Conservation (phyloP, 2,113 vertebrate species). For the Sporophila hypoxantha region DNA sequence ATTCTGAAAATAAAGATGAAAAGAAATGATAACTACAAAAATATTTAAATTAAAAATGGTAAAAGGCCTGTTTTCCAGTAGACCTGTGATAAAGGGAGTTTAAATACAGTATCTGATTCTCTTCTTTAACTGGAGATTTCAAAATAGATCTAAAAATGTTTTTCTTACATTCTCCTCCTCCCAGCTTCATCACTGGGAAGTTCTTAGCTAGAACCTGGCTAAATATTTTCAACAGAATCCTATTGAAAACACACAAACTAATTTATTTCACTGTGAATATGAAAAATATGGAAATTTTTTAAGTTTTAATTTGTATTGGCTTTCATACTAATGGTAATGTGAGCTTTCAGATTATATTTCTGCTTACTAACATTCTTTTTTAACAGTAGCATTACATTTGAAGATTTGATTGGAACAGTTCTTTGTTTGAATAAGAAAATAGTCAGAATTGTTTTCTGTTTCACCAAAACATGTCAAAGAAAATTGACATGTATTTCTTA, state of each 20-base stretch:
- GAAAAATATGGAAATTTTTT: accelerated
- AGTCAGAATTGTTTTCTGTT: not conserved
- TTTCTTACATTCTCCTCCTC: not conserved
- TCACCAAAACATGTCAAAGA: not conserved
- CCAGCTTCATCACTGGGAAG: not conserved
- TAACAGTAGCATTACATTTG: not conserved
- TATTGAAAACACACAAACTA: not conserved
- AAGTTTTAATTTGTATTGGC: not conserved
- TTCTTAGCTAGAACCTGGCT: not conserved
- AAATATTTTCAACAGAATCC: not conserved
- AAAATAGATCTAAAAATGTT: not conserved
- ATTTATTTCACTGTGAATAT: not conserved
- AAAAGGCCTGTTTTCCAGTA: not conserved
- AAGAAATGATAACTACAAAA: not conserved
- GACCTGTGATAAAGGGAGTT: accelerated
- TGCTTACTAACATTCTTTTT: not conserved
- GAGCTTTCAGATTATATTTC: not conserved
- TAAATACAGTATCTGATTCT: not conserved
- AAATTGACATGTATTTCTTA: not conserved
- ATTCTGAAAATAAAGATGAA: not conserved
- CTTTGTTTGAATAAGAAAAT: not conserved
- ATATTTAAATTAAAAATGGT: not conserved
- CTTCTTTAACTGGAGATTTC: not conserved
- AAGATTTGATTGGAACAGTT: not conserved
- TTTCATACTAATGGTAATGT: not conserved